Evolutionary conservation across 2,113 vertebrate genomes (phyloP).

Genomic region (Daubentonia madagascariensis): DNA sequence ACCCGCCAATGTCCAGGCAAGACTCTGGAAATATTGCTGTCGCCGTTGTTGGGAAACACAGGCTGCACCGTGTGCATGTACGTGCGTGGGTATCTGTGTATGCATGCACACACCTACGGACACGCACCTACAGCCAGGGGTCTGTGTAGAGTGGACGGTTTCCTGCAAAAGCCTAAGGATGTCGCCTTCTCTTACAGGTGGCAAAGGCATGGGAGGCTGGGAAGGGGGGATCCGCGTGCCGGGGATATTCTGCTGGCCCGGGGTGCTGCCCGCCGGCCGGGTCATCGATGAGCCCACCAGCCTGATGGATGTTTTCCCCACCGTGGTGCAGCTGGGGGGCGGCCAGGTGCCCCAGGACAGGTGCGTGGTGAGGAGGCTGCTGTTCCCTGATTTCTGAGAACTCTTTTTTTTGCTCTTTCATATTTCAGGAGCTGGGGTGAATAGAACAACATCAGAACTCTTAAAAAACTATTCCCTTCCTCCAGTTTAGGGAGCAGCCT

Average conservation of each 20-base stretch:
- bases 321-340: constrained; percentile 86
- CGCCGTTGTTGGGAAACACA: fast-evolving
- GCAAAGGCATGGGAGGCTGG: constrained; percentile 95
- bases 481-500: too few species aligned
- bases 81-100: not conserved
- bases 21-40: too few species aligned
- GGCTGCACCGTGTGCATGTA: fast-evolving
- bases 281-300: constrained; percentile 90
- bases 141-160: fast-evolving
- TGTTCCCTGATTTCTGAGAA: fast-evolving
- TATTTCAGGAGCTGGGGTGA: fast-evolving
- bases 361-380: constrained; percentile 66
- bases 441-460: too few species aligned
- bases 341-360: constrained; percentile 85
- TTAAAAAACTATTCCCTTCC: fast-evolving
- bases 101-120: not conserved
- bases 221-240: constrained; percentile 96
- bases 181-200: constrained; percentile 80
- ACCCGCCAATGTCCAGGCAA: fast-evolving
- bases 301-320: constrained; percentile 95
- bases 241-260: constrained; percentile 93
- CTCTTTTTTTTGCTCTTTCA: fast-evolving
- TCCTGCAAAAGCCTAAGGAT: fast-evolving
- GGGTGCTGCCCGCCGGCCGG: constrained; percentile 85
- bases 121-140: fast-evolving